Percentiles rank a stretch among this genome's conserved stretches.
Conservation (phyloP, 2,797 vertebrate genomes). For the Uromys caudimaculatus region DNA sequence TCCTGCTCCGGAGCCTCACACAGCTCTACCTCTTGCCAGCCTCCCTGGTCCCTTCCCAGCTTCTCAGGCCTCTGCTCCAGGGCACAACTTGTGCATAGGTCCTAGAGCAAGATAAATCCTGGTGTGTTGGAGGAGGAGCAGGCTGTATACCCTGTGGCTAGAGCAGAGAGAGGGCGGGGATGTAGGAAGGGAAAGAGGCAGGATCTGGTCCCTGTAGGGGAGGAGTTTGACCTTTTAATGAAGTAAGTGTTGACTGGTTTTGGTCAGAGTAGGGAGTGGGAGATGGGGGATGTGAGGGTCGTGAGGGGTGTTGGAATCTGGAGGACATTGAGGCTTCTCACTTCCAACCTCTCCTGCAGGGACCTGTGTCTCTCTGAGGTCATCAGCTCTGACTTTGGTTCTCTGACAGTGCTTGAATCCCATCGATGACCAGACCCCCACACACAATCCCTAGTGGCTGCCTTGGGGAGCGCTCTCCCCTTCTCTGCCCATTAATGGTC, state of each 20-base stretch:
- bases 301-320: not conserved
- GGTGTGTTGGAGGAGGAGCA: not conserved
- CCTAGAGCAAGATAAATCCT: not conserved
- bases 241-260: not conserved
- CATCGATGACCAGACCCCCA: not conserved
- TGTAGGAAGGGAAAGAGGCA: not conserved
- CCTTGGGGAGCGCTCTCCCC: not conserved
- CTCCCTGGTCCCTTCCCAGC: not conserved
- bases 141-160: not conserved
- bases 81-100: not conserved
- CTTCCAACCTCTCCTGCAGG: not conserved
- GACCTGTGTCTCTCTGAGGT: not conserved
- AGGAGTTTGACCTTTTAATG: not conserved
- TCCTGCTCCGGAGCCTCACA: not conserved
- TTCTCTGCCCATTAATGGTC: not conserved
- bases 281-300: not conserved
- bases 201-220: too few relatives aligned
- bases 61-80: not conserved
- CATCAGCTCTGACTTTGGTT: not conserved
- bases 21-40: not conserved
- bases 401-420: not conserved
- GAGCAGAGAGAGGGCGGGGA: not conserved
- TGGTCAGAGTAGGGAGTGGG: not conserved
- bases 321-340: not conserved
- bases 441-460: too few relatives aligned